Evolutionary conservation across 2,797 vertebrate species (phyloP).

Genomic region (Psittacula derbiana): DNA sequence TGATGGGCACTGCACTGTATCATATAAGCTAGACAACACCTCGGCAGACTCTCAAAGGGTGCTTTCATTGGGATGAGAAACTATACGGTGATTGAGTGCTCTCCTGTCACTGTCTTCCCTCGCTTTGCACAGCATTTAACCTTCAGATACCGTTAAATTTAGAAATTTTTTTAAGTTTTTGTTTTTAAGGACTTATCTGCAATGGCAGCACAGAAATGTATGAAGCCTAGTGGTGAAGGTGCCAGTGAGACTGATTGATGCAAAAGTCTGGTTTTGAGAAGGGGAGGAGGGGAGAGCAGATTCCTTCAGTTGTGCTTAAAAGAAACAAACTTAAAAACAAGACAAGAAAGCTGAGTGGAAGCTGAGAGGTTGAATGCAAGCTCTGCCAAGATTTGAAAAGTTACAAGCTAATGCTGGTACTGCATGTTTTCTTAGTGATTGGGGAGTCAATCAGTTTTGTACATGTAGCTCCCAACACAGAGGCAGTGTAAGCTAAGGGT

Average conservation of each 20-base stretch:
- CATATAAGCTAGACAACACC: constrained; percentile 39
- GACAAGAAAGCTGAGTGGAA: constrained; percentile 36
- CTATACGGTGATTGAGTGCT: background rate
- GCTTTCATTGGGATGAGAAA: constrained; percentile 25
- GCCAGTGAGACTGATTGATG: constrained; percentile 51
- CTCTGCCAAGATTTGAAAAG: constrained; percentile 48
- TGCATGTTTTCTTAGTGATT: constrained; percentile 32
- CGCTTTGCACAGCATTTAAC: constrained; percentile 1
- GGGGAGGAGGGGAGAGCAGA: background rate
- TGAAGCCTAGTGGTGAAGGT: background rate
- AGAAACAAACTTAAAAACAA: constrained; percentile 46
- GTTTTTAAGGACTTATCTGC: background rate
- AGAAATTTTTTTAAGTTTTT: background rate
- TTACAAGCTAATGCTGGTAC: constrained; percentile 39
- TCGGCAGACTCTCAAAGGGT: constrained; percentile 48
- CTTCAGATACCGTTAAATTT: constrained; percentile 7
- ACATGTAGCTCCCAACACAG: background rate
- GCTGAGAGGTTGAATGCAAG: constrained; percentile 21
- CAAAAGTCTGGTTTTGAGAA: constrained; percentile 10
- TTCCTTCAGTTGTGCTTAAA: constrained; percentile 34
- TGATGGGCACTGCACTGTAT: constrained; percentile 52
- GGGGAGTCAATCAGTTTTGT: constrained; percentile 14
- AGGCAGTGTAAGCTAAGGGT: background rate
- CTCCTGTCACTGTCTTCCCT: constrained; percentile 31
- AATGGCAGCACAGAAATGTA: background rate